phyloP scores from a whole-genome alignment of 2,113 vertebrate genomes.

The Myotis yumanensis region DNA sequence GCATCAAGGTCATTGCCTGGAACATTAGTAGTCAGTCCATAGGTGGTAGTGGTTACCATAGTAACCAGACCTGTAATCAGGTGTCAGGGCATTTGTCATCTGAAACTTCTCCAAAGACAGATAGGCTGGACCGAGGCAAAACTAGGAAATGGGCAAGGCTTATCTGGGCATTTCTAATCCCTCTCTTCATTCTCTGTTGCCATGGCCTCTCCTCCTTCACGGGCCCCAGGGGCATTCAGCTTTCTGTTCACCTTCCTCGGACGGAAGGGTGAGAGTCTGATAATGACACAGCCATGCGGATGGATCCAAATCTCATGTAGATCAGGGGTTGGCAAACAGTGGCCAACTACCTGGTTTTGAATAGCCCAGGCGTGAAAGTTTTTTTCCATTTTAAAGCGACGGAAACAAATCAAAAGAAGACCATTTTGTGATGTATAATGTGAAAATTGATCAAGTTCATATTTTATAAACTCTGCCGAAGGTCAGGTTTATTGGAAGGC shows the following conservation, averaged over 20 bases:
- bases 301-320: background rate
- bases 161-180: background rate
- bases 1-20: background rate
- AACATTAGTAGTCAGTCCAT: background rate
- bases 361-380: background rate
- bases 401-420: background rate
- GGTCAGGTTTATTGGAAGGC: background rate
- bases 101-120: background rate
- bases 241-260: background rate
- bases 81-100: background rate
- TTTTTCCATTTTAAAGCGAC: background rate
- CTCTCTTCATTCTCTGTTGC: background rate
- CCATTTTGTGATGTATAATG: background rate
- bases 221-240: background rate
- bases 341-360: background rate
- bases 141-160: background rate
- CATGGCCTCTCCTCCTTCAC: background rate
- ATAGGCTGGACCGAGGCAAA: background rate
- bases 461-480: background rate
- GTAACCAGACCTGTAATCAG: background rate
- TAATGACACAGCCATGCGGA: background rate
- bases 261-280: background rate
- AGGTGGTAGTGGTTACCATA: background rate
- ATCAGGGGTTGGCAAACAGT: background rate
- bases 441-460: background rate